phyloP scores from a whole-genome alignment of 1,140 invertebrate species.

The Dendroctonus ponderosae region DNA sequence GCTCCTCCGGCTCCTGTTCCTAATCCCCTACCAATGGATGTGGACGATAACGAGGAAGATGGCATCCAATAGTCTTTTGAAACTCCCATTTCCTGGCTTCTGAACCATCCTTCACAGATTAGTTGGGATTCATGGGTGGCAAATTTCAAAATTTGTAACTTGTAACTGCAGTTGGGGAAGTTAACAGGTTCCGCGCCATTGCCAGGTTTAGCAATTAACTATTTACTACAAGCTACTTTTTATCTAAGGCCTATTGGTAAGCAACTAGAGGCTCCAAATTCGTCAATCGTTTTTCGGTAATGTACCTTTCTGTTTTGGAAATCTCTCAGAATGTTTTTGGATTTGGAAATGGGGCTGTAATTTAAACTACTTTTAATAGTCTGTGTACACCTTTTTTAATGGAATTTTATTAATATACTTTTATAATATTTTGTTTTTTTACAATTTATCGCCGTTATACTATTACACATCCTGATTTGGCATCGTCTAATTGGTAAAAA shows the following conservation, averaged over 20 bases:
- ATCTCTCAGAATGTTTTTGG: background rate
- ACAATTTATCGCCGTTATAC: no score
- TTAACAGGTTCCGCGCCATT: background rate
- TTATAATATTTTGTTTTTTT: no score
- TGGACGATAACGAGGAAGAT: slow-evolving; percentile 39
- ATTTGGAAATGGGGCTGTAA: background rate
- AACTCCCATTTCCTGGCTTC: background rate
- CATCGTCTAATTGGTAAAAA: no score
- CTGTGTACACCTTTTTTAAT: slow-evolving; percentile 1
- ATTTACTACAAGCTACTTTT: background rate
- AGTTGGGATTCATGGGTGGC: background rate
- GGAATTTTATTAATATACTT: slow-evolving; percentile 1
- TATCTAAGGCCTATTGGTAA: background rate
- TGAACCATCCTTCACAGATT: background rate
- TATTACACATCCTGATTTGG: no score
- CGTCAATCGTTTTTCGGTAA: background rate
- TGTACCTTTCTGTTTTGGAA: background rate
- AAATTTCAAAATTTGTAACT: background rate
- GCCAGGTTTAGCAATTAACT: background rate
- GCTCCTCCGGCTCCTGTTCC: slow-evolving; percentile 26
- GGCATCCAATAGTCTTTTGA: slow-evolving; percentile 9
- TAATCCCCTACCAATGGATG: slow-evolving; percentile 36
- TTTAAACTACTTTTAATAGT: background rate
- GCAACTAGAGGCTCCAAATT: background rate
- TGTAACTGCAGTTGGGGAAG: background rate